Base-by-base conservation (phyloP, 2,113 vertebrate species). In the Xiphias gladius region DNA sequence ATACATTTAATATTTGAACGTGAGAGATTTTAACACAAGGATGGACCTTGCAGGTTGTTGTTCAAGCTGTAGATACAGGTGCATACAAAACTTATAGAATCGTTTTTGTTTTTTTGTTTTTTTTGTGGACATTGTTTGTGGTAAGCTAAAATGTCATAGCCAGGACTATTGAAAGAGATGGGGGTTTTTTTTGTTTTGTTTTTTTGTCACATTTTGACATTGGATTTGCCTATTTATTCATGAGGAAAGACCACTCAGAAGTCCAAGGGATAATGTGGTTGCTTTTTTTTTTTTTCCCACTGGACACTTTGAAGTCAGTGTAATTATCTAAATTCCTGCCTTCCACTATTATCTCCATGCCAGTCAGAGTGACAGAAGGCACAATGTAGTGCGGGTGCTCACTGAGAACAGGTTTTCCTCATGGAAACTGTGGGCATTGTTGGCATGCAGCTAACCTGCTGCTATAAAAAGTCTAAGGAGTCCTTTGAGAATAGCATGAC, bases 381-480 rank as follows among this genome's bases (percentile, higher is more conserved):
- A 66, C 57, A 69, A 61, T 80, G 58, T 64, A 85, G 77, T 57
- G 50, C 19, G 35, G 82, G 72, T 63, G 73, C 50, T 81, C 7
- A 5, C 41, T 16, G 73, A 80, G 82, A 86, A 46, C 73, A 37
- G 66, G 61, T 64, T 81, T 75, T 73, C 65, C 65, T 85, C 58
- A 24, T 79, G 81, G 82, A 83, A 75, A 80, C 72, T 59, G 80
- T 75, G 76, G 76, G 46, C 76, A 89, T 88, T 86, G 87, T 85
- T 90, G 82, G 75, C 61, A 77, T 85, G 74, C 46, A 20, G 72
- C 84, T 87, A 80, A 90, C 89, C 76, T 88, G 79, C 83, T 76
- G 73, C 85, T 86, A 73, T 87, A 87, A 90, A 88, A 82, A 85
- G 73, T 86, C 54, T 63, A 71, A 79, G 82, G 66, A 74, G 75